These are phyloP conservation scores for Molanna angustata DNA, from an alignment of 2,888 invertebrate genomes.

Conservation along the genomic window DNA sequence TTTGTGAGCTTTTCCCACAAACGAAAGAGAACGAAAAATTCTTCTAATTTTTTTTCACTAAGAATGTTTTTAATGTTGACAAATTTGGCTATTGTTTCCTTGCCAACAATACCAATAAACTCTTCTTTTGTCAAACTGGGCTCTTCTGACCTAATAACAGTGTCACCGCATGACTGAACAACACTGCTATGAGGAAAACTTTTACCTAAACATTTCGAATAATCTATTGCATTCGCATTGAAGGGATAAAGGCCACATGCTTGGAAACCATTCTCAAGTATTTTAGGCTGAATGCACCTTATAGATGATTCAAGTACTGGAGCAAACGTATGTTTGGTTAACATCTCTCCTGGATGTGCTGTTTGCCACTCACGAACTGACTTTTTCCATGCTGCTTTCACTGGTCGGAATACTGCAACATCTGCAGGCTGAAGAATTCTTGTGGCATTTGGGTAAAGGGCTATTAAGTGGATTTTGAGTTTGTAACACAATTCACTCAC, in stretches of 20 bases:
- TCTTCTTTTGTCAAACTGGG: too few relatives aligned
- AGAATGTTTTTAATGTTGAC: too few relatives aligned
- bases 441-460: neutral
- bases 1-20: too few relatives aligned
- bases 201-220: slow-evolving; percentile 3
- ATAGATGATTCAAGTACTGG: neutral
- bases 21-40: too few relatives aligned
- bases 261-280: neutral
- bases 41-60: too few relatives aligned
- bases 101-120: too few relatives aligned
- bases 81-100: too few relatives aligned
- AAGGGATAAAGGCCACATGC: neutral
- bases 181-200: too few relatives aligned
- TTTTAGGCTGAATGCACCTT: neutral
- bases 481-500: neutral
- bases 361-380: neutral
- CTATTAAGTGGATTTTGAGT: neutral
- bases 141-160: too few relatives aligned
- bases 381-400: slow-evolving; percentile 1
- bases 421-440: neutral
- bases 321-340: neutral
- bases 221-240: neutral
- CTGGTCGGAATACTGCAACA: neutral
- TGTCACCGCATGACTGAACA: too few relatives aligned
- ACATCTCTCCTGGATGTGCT: neutral